Evolutionary conservation across 2,888 invertebrate species (phyloP).

Genomic region (Hemaris fuciformis): DNA sequence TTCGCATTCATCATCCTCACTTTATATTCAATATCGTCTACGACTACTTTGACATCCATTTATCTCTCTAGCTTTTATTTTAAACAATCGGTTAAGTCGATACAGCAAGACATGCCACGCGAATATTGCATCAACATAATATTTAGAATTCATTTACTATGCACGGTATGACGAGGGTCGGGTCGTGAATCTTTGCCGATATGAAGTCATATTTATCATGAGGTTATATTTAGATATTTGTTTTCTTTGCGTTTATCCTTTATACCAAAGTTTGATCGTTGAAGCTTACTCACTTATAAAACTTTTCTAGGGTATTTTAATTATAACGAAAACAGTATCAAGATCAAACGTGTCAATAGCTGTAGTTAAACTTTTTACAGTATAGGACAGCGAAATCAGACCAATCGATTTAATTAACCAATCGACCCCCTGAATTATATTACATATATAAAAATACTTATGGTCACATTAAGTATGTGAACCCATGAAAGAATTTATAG

Average conservation of each 20-base stretch:
- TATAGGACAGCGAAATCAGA: too few relatives aligned
- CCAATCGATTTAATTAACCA: too few relatives aligned
- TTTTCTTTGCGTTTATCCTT: not conserved
- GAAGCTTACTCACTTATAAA: too few relatives aligned
- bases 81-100: not conserved
- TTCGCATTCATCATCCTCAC: not conserved
- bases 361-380: too few relatives aligned
- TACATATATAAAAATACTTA: too few relatives aligned
- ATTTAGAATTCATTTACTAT: not conserved
- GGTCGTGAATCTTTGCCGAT: not conserved
- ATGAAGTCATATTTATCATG: not conserved
- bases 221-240: not conserved
- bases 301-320: too few relatives aligned
- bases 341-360: too few relatives aligned
- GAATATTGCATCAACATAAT: not conserved
- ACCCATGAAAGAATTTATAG: conserved; percentile 24
- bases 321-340: too few relatives aligned
- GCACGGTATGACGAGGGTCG: not conserved
- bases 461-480: conserved; percentile 16
- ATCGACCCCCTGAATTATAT: too few relatives aligned
- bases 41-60: not conserved
- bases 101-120: not conserved
- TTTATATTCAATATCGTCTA: not conserved
- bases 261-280: too few relatives aligned
- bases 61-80: not conserved